Evolutionary conservation across 2,888 invertebrate species (phyloP).

Genomic region (Calameuta filiformis): DNA sequence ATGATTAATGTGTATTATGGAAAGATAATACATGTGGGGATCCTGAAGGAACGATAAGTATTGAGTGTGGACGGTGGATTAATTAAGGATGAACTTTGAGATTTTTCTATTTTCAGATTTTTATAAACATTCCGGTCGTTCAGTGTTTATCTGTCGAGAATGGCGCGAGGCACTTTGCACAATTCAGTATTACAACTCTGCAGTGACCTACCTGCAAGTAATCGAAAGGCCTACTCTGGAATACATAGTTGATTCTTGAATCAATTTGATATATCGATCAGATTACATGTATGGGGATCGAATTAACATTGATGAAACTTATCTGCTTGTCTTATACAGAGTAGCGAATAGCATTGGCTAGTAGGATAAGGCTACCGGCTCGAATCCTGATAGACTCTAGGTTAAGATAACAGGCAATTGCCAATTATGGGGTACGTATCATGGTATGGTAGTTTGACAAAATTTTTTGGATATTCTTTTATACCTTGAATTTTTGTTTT

Average conservation of each 20-base stretch:
- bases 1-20: too few species aligned
- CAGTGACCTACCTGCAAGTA: not conserved
- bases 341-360: not conserved
- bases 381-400: not conserved
- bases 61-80: not conserved
- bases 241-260: not conserved
- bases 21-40: not conserved
- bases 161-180: not conserved
- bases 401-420: not conserved
- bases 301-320: not conserved
- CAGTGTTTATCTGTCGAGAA: not conserved
- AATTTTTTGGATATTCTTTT: too few species aligned
- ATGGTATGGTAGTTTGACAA: not conserved
- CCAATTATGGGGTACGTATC: not conserved
- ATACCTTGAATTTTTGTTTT: not conserved
- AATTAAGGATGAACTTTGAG: not conserved
- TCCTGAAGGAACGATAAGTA: not conserved
- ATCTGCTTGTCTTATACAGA: not conserved
- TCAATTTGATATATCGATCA: not conserved
- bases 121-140: not conserved
- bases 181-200: not conserved
- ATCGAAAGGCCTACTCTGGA: not conserved
- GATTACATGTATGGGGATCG: not conserved
- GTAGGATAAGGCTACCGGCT: not conserved
- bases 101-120: too few species aligned